phyloP scores from a whole-genome alignment of 2,888 invertebrate genomes.

The Spatulosminthurus flaviceps region DNA sequence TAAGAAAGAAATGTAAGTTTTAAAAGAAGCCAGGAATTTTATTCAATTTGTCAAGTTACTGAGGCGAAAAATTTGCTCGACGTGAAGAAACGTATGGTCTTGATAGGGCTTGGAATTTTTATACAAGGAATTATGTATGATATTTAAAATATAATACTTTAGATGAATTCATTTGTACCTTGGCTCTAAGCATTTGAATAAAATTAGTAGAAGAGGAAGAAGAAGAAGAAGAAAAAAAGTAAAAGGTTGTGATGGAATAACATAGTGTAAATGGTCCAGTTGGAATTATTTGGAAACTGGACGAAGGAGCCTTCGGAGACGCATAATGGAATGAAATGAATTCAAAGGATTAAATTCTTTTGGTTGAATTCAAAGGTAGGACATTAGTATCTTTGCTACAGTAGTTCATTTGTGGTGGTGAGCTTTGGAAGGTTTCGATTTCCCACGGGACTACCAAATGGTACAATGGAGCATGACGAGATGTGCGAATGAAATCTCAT shows the following conservation, averaged over 20 bases:
- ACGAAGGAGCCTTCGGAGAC: neutral
- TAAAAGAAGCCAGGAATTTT: neutral
- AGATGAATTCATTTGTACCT: neutral
- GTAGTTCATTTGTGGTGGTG: constrained; percentile 24
- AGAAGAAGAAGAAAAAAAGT: too few relatives aligned
- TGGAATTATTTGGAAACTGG: constrained; percentile 1
- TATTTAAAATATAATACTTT: too few relatives aligned
- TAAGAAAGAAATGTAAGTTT: too few relatives aligned
- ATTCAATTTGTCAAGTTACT: constrained; percentile 4
- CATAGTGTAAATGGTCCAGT: neutral
- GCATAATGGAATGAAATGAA: constrained; percentile 13
- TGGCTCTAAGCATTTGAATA: neutral
- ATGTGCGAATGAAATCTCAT: constrained; percentile 27
- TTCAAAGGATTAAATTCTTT: constrained; percentile 18
- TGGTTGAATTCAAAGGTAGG: constrained; percentile 10
- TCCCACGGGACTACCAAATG: constrained; percentile 26
- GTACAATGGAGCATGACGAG: constrained; percentile 26
- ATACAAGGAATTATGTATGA: neutral
- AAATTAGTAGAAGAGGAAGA: too few relatives aligned
- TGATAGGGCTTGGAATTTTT: neutral
- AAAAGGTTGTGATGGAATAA: neutral
- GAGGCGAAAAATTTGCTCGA: neutral
- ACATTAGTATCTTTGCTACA: neutral
- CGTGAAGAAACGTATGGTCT: neutral
- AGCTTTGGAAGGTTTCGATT: constrained; percentile 26